A percentile compares a stretch with the other conserved stretches of the same genome.
Evolutionary conservation across 2,797 vertebrate genomes (phyloP).

Genomic region (Atherinosoma microstoma): DNA sequence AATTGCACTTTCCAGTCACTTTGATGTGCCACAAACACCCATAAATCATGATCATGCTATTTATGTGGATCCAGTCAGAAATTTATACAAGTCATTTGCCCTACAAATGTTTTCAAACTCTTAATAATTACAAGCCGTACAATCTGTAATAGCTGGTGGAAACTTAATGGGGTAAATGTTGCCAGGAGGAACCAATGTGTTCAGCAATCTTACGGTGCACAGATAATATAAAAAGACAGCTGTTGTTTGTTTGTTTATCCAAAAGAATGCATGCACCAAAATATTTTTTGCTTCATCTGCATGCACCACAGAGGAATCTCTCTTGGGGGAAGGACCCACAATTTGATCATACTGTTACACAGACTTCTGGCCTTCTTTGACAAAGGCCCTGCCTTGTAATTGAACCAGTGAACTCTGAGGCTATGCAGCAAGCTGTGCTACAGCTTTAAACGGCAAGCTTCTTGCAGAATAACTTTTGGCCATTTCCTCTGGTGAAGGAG

Average conservation of each 20-base stretch:
- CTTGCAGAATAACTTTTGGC: slow-evolving; percentile 62
- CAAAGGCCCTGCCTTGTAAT: slow-evolving; percentile 9
- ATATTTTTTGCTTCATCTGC: neutral
- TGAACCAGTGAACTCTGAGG: slow-evolving; percentile 42
- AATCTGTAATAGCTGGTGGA: slow-evolving; percentile 12
- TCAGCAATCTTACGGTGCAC: slow-evolving; percentile 13
- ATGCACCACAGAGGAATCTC: slow-evolving; percentile 5
- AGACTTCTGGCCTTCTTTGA: slow-evolving; percentile 15
- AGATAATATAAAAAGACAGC: slow-evolving; percentile 34
- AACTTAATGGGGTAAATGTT: slow-evolving; percentile 13
- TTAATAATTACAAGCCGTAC: slow-evolving; percentile 9
- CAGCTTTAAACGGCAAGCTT: slow-evolving; percentile 57
- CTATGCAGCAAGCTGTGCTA: slow-evolving; percentile 25
- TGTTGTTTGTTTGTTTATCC: slow-evolving; percentile 8
- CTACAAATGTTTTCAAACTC: slow-evolving; percentile 22
- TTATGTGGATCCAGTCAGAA: slow-evolving; percentile 10
- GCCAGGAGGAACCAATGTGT: slow-evolving; percentile 20
- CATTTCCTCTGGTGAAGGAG: slow-evolving; percentile 66
- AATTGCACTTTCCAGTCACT: slow-evolving; percentile 3
- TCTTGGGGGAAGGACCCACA: slow-evolving; percentile 5
- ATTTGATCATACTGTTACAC: slow-evolving; percentile 33
- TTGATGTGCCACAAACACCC: slow-evolving; percentile 7
- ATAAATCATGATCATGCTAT: slow-evolving; percentile 4
- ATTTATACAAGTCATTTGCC: slow-evolving; percentile 2
- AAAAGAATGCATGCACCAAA: neutral